A percentile compares a stretch with the other conserved stretches of the same genome.
Conservation (phyloP, 1,140 invertebrate species). For the Cylas formicarius region DNA sequence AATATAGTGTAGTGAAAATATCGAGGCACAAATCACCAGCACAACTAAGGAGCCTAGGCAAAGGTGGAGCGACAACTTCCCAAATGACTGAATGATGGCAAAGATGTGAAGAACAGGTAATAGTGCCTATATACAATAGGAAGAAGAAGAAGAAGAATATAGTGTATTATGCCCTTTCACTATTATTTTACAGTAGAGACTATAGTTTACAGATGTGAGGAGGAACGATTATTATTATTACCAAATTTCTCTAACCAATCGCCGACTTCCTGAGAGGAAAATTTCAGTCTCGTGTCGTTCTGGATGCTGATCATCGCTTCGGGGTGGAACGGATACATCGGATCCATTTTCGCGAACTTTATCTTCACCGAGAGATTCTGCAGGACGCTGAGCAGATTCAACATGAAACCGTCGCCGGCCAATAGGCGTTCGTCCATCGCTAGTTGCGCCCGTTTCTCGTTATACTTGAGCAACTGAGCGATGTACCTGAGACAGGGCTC, state of each 20-base stretch:
- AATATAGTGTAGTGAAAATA: no score
- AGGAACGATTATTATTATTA: slow-evolving; percentile 16
- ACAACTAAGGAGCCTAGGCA: no score
- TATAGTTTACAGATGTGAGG: no score
- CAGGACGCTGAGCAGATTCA: slow-evolving; percentile 85
- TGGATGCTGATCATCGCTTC: slow-evolving; percentile 67
- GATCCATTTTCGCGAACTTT: slow-evolving; percentile 76
- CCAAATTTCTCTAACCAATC: slow-evolving; percentile 55
- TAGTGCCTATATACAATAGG: no score
- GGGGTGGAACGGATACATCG: slow-evolving; percentile 80
- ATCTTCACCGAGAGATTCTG: slow-evolving; percentile 83
- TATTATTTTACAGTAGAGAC: no score
- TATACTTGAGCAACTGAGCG: slow-evolving; percentile 63
- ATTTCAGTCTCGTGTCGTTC: slow-evolving; percentile 80
- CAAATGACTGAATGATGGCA: no score
- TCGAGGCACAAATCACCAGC: no score
- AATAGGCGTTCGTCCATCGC: slow-evolving; percentile 78
- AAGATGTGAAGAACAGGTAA: no score
- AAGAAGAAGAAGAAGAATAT: no score
- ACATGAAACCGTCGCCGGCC: slow-evolving; percentile 88
- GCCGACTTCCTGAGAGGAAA: slow-evolving; percentile 69
- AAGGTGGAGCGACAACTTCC: no score
- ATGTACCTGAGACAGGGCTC: slow-evolving; percentile 73
- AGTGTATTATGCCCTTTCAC: no score
- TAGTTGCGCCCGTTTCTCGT: slow-evolving; percentile 83